Evolutionary conservation across 2,113 vertebrate genomes (phyloP).

Genomic region (Girardinichthys multiradiatus): DNA sequence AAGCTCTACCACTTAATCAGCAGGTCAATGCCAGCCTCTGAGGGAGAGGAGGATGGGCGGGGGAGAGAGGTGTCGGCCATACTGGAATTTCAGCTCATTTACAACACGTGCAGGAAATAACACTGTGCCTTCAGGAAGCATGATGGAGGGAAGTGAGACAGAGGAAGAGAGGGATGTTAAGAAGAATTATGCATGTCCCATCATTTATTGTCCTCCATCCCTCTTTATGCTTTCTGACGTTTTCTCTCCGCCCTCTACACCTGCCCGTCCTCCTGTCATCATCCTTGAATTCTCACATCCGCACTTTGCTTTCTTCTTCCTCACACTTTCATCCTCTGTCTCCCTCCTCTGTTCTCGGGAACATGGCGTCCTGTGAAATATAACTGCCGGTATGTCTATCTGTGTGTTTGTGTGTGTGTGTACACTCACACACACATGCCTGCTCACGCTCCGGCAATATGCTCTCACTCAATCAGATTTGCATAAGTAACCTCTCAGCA

Average conservation of each 20-base stretch:
- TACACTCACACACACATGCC: slow-evolving; percentile 40
- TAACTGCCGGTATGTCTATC: slow-evolving; percentile 86
- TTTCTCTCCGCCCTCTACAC: slow-evolving; percentile 23
- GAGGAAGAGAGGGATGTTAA: slow-evolving; percentile 45
- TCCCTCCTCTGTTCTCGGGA: slow-evolving; percentile 65
- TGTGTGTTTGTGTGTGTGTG: slow-evolving; percentile 37
- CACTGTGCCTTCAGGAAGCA: slow-evolving; percentile 56
- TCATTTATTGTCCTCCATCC: slow-evolving; percentile 17
- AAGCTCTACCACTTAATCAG: slow-evolving; percentile 80
- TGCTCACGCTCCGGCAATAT: slow-evolving; percentile 90
- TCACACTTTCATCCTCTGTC: slow-evolving; percentile 48
- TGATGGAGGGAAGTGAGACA: slow-evolving; percentile 30
- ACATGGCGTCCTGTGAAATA: slow-evolving; percentile 87
- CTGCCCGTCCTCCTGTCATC: slow-evolving; percentile 37
- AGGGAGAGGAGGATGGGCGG: slow-evolving; percentile 34
- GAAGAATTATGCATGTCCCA: slow-evolving; percentile 51
- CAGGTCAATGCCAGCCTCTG: slow-evolving; percentile 77
- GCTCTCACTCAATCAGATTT: slow-evolving; percentile 99
- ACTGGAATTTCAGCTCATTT: slow-evolving; percentile 78
- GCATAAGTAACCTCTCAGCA: slow-evolving; percentile 99
- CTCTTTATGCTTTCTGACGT: slow-evolving; percentile 31
- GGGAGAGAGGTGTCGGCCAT: slow-evolving; percentile 50
- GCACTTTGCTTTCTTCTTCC: slow-evolving; percentile 45
- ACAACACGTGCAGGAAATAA: slow-evolving; percentile 75
- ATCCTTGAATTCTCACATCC: slow-evolving; percentile 32